Conservation (phyloP, 1,140 invertebrate species). For the Brachionus asplanchnoidis region DNA sequence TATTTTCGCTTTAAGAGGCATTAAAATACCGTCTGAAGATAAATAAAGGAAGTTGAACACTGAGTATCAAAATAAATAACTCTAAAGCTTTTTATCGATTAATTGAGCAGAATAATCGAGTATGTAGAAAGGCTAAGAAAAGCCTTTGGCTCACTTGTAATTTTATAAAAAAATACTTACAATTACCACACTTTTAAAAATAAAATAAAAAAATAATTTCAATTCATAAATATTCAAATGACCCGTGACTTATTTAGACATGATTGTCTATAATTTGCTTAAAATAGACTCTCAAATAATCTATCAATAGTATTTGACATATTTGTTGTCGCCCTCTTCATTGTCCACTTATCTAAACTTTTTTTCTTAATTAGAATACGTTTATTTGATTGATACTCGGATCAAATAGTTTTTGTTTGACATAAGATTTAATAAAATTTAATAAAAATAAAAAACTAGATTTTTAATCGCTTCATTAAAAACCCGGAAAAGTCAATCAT, state of each 20-base stretch:
- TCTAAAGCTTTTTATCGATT: not conserved
- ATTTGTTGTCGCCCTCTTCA: not conserved
- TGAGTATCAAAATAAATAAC: not conserved
- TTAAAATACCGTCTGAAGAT: slow-evolving; percentile 25
- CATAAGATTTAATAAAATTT: slow-evolving; percentile 30
- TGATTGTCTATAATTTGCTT: slow-evolving; percentile 17
- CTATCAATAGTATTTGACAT: not conserved
- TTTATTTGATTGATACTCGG: slow-evolving; percentile 32
- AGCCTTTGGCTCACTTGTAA: not conserved
- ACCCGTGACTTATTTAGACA: slow-evolving; percentile 7
- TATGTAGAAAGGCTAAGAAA: not conserved
- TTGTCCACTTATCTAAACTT: not conserved
- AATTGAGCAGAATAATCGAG: not conserved
- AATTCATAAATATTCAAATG: not conserved
- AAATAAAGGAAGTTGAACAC: slow-evolving; percentile 22
- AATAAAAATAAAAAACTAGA: not conserved
- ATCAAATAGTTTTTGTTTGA: slow-evolving; percentile 23
- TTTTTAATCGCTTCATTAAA: slow-evolving; percentile 1
- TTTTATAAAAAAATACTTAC: not conserved
- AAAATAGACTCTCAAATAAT: not conserved
- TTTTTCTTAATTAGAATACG: slow-evolving; percentile 19
- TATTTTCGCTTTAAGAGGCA: slow-evolving; percentile 17
- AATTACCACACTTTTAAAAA: not conserved
- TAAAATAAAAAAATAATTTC: not conserved
- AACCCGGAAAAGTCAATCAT: slow-evolving; percentile 4